phyloP scores from a whole-genome alignment of 2,888 invertebrate species.

The Tiphia femorata region DNA sequence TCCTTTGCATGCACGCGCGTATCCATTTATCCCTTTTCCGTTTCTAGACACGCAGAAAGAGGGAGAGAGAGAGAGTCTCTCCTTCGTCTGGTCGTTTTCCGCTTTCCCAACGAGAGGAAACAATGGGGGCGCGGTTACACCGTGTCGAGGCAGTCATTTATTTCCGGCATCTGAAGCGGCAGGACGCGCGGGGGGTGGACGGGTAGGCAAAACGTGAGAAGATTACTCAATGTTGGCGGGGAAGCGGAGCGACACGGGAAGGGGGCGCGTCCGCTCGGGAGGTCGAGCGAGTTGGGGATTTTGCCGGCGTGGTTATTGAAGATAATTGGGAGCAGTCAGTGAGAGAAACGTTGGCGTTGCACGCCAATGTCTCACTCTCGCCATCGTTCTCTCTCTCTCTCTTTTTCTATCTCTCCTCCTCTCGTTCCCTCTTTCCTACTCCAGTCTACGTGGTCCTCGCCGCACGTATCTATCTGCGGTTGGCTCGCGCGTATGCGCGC shows the following conservation, averaged over 20 bases:
- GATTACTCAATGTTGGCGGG: background rate
- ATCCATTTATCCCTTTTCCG: too few species aligned
- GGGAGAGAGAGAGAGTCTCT: background rate
- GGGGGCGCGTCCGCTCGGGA: too few species aligned
- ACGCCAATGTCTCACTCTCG: too few species aligned
- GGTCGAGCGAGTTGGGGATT: background rate
- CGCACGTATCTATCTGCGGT: too few species aligned
- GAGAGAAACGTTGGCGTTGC: background rate
- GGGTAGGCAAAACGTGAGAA: slow-evolving; percentile 3
- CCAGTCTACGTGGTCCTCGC: too few species aligned
- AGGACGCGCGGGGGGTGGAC: too few species aligned
- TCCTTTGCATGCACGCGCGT: too few species aligned
- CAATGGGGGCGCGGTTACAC: background rate
- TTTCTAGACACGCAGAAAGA: too few species aligned
- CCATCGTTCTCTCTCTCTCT: too few species aligned
- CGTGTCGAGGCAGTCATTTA: slow-evolving; percentile 3
- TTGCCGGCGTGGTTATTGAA: background rate
- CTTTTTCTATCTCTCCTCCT: background rate
- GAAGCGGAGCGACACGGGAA: background rate
- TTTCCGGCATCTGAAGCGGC: background rate
- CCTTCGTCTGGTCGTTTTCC: too few species aligned
- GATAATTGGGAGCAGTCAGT: background rate
- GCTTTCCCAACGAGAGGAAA: background rate
- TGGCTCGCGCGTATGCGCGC: too few species aligned
- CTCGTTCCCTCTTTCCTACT: background rate